Evolutionary conservation across 2,888 invertebrate genomes (phyloP).

Genomic region (Eudemis profundana): DNA sequence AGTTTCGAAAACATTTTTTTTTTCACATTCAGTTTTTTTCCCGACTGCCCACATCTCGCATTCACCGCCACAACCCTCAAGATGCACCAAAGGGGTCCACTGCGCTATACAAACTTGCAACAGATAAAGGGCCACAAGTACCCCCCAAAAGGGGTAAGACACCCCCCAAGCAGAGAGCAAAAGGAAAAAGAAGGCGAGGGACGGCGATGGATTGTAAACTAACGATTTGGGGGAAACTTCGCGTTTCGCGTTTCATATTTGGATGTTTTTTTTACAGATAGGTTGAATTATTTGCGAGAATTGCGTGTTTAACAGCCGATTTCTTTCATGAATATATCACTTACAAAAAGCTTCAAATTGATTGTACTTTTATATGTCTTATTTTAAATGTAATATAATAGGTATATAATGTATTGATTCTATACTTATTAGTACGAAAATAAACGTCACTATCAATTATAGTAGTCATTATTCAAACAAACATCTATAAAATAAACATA

Average conservation of each 20-base stretch:
- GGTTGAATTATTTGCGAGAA: background rate
- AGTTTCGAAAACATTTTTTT: constrained; percentile 31
- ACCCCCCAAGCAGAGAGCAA: constrained; percentile 79
- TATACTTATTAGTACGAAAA: too few relatives aligned
- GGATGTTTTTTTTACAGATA: background rate
- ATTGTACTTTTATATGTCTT: too few relatives aligned
- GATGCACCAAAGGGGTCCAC: constrained; percentile 82
- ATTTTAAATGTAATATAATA: too few relatives aligned
- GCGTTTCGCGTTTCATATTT: constrained; percentile 14
- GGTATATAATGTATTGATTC: too few relatives aligned
- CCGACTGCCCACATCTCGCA: constrained; percentile 53
- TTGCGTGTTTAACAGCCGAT: too few relatives aligned
- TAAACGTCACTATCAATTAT: too few relatives aligned
- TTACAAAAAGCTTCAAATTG: too few relatives aligned
- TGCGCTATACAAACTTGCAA: constrained; percentile 84
- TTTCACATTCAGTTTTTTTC: constrained; percentile 29
- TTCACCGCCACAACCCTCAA: constrained; percentile 73
- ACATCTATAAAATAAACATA: too few relatives aligned
- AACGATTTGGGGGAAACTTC: constrained; percentile 48
- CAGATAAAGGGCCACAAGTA: constrained; percentile 82
- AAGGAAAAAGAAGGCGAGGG: constrained; percentile 76
- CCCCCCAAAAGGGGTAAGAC: constrained; percentile 85
- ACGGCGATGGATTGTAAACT: constrained; percentile 59
- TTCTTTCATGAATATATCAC: background rate
- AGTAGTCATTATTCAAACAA: too few relatives aligned